Percentiles rank a stretch among this genome's conserved stretches.
Evolutionary conservation across 2,888 invertebrate genomes (phyloP).

Genomic region (Phaonia tiefii): DNA sequence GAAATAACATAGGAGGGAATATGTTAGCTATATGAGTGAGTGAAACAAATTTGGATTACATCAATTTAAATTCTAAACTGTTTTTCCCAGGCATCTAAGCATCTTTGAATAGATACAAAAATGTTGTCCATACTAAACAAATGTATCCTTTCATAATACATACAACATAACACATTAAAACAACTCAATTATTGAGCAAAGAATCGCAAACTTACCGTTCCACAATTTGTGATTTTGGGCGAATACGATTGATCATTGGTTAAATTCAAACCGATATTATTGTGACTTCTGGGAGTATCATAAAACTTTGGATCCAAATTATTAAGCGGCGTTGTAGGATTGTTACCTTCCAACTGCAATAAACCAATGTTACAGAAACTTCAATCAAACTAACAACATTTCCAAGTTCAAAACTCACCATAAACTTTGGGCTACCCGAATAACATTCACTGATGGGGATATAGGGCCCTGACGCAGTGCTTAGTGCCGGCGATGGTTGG

Average conservation of each 20-base stretch:
- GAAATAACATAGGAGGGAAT: slow-evolving; percentile 5
- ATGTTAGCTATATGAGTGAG: not conserved
- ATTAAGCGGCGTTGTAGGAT: slow-evolving; percentile 78
- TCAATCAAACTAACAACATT: not conserved
- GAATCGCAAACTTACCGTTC: slow-evolving; percentile 75
- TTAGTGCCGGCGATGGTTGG: slow-evolving; percentile 84
- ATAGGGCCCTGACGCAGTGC: slow-evolving; percentile 89
- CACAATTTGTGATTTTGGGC: slow-evolving; percentile 80
- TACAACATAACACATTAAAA: too few relatives aligned
- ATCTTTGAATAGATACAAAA: too few relatives aligned
- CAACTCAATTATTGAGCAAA: too few relatives aligned
- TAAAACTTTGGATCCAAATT: slow-evolving; percentile 82
- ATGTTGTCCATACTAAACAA: too few relatives aligned
- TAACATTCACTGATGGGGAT: slow-evolving; percentile 96
- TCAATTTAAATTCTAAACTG: too few relatives aligned
- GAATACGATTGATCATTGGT: slow-evolving; percentile 81
- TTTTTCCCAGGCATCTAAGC: too few relatives aligned
- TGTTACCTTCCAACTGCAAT: slow-evolving; percentile 72
- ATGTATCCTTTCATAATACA: too few relatives aligned
- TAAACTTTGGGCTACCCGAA: slow-evolving; percentile 85
- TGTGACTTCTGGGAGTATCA: slow-evolving; percentile 80
- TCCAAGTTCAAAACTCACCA: slow-evolving; percentile 66
- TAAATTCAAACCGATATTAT: slow-evolving; percentile 80
- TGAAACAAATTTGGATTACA: not conserved
- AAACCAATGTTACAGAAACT: too few relatives aligned